Evolutionary conservation across 1,140 invertebrate genomes (phyloP).

Genomic region (Wasmannia auropunctata): DNA sequence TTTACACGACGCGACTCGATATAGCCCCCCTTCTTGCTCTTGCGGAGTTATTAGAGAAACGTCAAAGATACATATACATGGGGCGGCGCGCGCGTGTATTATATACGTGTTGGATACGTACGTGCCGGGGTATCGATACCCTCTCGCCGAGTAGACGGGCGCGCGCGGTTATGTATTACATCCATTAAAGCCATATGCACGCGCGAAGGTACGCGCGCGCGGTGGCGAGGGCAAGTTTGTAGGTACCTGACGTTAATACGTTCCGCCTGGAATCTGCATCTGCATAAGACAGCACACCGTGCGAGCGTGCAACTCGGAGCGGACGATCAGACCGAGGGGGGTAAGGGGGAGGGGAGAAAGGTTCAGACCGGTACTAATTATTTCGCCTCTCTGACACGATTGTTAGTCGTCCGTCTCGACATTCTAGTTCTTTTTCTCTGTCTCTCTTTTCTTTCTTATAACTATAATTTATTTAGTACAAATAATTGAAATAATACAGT

Average conservation of each 20-base stretch:
- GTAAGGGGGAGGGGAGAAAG: background rate
- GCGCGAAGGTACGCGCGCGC: slow-evolving; percentile 70
- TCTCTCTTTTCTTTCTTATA: background rate
- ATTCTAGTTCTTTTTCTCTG: background rate
- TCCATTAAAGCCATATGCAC: slow-evolving; percentile 76
- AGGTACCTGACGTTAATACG: slow-evolving; percentile 74
- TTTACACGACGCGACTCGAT: slow-evolving; percentile 58
- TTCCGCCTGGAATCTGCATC: slow-evolving; percentile 68
- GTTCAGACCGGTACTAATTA: slow-evolving; percentile 72
- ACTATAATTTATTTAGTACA: background rate
- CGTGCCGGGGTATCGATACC: slow-evolving; percentile 61
- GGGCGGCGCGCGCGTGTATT: no score
- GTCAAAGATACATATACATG: slow-evolving; percentile 46
- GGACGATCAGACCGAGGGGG: slow-evolving; percentile 26
- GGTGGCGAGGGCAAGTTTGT: slow-evolving; percentile 71
- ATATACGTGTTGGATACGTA: background rate
- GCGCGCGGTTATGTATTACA: slow-evolving; percentile 73
- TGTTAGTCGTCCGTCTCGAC: slow-evolving; percentile 64
- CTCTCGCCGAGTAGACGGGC: slow-evolving; percentile 45
- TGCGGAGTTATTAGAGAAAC: slow-evolving; percentile 62
- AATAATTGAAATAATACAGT: background rate
- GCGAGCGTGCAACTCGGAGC: slow-evolving; percentile 14
- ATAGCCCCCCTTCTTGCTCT: slow-evolving; percentile 25
- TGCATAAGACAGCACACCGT: slow-evolving; percentile 72
- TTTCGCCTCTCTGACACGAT: slow-evolving; percentile 76